These are phyloP conservation scores for Chiloscyllium plagiosum DNA, from an alignment of 2,113 vertebrate species.

Conservation along the genomic window DNA sequence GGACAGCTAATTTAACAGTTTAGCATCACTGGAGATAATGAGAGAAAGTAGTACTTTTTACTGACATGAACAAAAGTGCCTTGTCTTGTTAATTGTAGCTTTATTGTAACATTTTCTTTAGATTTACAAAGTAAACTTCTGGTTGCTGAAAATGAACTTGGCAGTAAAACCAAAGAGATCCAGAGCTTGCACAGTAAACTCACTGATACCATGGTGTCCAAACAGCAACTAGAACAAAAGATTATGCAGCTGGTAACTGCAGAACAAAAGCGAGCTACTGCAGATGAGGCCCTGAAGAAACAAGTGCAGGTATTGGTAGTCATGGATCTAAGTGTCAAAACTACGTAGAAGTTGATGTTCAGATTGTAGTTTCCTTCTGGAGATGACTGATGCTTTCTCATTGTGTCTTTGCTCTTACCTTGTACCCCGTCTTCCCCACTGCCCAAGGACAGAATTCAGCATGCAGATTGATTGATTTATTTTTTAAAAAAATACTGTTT, in stretches of 20 bases:
- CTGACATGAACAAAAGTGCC: neutral
- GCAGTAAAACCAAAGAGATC: constrained; percentile 74
- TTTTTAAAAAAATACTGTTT: neutral
- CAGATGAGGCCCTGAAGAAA: constrained; percentile 74
- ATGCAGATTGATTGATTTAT: neutral
- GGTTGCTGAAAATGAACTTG: constrained; percentile 69
- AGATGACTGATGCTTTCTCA: neutral
- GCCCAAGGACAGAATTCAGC: neutral
- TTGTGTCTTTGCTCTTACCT: neutral
- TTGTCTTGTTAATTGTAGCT: neutral
- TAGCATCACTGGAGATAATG: neutral
- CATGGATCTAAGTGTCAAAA: neutral
- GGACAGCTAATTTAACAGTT: neutral
- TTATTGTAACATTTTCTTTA: constrained; percentile 46
- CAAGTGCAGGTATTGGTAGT: constrained; percentile 58
- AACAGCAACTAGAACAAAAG: constrained; percentile 85
- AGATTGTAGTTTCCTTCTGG: neutral
- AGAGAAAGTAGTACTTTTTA: neutral
- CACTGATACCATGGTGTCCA: constrained; percentile 81
- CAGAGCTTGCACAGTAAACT: constrained; percentile 86
- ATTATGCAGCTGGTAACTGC: constrained; percentile 80
- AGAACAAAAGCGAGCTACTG: constrained; percentile 72
- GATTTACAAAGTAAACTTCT: constrained; percentile 85
- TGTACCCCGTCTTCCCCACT: too few species aligned
- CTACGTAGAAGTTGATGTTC: neutral